Evolutionary conservation across 2,113 vertebrate species (phyloP).

Genomic region (Taurulus bubalis): DNA sequence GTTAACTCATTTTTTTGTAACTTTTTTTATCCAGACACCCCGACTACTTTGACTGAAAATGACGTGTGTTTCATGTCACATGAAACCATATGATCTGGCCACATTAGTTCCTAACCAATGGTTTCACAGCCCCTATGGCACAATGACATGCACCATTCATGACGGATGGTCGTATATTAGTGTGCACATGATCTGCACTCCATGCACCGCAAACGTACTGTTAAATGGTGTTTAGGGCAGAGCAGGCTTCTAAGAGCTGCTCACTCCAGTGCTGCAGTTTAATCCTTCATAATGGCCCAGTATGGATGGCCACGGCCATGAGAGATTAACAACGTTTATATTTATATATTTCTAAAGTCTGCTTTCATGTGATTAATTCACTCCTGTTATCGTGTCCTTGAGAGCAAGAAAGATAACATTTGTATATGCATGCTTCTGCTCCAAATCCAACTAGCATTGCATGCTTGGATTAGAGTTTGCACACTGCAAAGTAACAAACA

Average conservation of each 20-base stretch:
- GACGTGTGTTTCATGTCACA: conserved; percentile 19
- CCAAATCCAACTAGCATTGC: not conserved
- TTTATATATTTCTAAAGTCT: conserved; percentile 78
- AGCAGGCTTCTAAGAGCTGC: conserved; percentile 41
- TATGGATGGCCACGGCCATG: conserved; percentile 79
- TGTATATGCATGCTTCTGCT: conserved; percentile 9
- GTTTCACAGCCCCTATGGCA: conserved; percentile 12
- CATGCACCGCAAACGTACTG: conserved; percentile 28
- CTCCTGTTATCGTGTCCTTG: conserved; percentile 46
- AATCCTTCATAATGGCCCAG: conserved; percentile 88
- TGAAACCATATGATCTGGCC: not conserved
- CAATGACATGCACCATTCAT: conserved; percentile 12
- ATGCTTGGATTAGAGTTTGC: conserved; percentile 23
- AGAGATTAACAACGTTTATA: conserved; percentile 82
- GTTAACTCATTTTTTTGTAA: not conserved
- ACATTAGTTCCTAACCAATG: conserved; percentile 18
- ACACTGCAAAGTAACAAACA: not conserved
- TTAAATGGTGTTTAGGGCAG: conserved; percentile 60
- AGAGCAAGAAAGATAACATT: conserved; percentile 47
- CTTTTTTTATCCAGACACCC: not conserved
- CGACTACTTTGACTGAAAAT: not conserved
- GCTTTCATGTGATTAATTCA: conserved; percentile 90
- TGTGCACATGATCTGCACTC: conserved; percentile 24
- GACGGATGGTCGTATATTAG: not conserved
- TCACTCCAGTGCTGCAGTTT: conserved; percentile 62